Conservation (phyloP, 2,888 invertebrate species). For the Nomada fucata region DNA sequence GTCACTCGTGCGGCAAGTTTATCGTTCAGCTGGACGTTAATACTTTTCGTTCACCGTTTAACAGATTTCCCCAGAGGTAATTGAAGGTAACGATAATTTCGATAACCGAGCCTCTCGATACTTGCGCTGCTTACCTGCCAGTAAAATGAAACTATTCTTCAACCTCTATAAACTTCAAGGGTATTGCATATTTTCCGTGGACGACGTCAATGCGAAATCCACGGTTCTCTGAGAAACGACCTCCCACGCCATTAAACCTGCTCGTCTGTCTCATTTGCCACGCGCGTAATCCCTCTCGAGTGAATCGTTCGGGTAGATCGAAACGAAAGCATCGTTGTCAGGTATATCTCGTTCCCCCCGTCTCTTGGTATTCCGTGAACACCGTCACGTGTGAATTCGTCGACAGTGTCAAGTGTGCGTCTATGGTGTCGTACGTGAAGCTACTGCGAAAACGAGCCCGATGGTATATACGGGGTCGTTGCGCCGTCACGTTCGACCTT, state of each 20-base stretch:
- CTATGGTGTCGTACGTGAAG: slow-evolving; percentile 59
- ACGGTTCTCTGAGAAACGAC: background rate
- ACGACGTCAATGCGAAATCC: too few species aligned
- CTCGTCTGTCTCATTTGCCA: background rate
- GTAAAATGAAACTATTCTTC: too few species aligned
- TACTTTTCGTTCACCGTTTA: too few species aligned
- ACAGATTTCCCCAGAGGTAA: too few species aligned
- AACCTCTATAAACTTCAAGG: too few species aligned
- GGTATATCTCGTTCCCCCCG: slow-evolving; percentile 3
- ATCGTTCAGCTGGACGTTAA: too few species aligned
- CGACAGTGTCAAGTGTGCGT: slow-evolving; percentile 68
- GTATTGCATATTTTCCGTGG: too few species aligned
- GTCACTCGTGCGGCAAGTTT: too few species aligned
- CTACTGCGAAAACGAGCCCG: slow-evolving; percentile 29
- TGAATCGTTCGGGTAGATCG: slow-evolving; percentile 27
- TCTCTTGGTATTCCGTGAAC: slow-evolving; percentile 42
- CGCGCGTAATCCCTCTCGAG: slow-evolving; percentile 32
- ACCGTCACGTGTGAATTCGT: slow-evolving; percentile 58
- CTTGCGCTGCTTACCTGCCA: too few species aligned
- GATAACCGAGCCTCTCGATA: too few species aligned
- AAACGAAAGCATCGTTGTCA: slow-evolving; percentile 16
- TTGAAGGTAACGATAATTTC: too few species aligned
- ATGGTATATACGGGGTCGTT: slow-evolving; percentile 14
- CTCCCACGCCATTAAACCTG: background rate
- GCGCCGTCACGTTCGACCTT: slow-evolving; percentile 73